A percentile compares a stretch with the other conserved stretches of the same genome.
Evolutionary conservation across 2,888 invertebrate species (phyloP).

Genomic region (Nemoura dubitans): DNA sequence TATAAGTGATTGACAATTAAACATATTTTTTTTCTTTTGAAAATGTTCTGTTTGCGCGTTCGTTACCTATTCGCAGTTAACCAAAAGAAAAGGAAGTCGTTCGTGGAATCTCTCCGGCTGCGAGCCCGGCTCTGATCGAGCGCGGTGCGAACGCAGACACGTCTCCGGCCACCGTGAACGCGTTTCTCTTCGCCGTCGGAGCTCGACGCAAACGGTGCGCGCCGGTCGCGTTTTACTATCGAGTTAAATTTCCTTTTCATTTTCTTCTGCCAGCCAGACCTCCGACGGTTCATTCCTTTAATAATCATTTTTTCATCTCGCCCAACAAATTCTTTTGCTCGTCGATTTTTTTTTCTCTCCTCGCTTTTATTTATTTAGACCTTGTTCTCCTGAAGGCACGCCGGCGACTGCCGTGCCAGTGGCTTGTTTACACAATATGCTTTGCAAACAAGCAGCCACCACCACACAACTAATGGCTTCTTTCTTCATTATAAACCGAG

Average conservation of each 20-base stretch:
- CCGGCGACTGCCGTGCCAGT: not conserved
- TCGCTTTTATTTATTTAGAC: conserved; percentile 1
- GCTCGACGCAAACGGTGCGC: too few relatives aligned
- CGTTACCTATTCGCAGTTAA: too few relatives aligned
- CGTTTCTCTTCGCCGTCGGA: too few relatives aligned
- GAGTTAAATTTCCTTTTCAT: not conserved
- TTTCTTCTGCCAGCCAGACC: not conserved
- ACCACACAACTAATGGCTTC: conserved; percentile 27
- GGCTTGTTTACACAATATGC: not conserved
- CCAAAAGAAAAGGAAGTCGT: too few relatives aligned
- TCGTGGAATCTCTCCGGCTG: too few relatives aligned
- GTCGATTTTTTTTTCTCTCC: not conserved
- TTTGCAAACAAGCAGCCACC: not conserved
- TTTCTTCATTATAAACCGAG: conserved; percentile 2
- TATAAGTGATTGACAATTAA: too few relatives aligned
- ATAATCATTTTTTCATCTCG: conserved; percentile 7
- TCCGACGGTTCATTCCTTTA: not conserved
- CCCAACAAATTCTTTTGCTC: not conserved
- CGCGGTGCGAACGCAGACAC: too few relatives aligned
- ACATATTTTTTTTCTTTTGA: too few relatives aligned
- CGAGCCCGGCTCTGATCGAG: too few relatives aligned
- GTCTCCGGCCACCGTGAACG: too few relatives aligned
- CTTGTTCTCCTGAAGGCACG: not conserved
- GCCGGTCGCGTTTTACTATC: not conserved
- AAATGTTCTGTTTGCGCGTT: too few relatives aligned